Evolutionary conservation across 2,113 vertebrate genomes (phyloP).

Genomic region (Argyrosomus japonicus): DNA sequence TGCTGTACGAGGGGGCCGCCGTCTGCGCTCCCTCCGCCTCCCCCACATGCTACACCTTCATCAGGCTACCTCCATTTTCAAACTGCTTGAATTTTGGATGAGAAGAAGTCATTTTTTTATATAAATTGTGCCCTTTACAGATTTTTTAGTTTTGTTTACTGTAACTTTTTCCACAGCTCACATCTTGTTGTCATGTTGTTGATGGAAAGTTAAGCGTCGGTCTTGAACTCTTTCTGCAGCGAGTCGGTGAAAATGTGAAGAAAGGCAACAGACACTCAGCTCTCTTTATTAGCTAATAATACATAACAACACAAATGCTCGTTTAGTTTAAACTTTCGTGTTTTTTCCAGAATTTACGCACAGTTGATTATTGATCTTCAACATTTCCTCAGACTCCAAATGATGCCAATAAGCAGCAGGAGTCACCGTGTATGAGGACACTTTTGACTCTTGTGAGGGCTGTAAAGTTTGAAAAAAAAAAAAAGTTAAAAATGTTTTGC

Average conservation of each 20-base stretch:
- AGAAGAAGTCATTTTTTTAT: conserved; percentile 27
- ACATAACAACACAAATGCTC: too few species aligned
- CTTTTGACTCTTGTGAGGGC: too few species aligned
- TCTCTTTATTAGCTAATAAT: too few species aligned
- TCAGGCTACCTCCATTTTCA: conserved; percentile 59
- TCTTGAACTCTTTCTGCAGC: conserved; percentile 13
- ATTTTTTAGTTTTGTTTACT: conserved; percentile 26
- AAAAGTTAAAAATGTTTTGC: too few species aligned
- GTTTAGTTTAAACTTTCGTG: too few species aligned
- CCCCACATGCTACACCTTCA: conserved; percentile 25
- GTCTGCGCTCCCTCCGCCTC: not conserved
- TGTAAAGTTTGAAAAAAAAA: too few species aligned
- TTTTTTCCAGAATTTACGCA: too few species aligned
- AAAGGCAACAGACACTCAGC: not conserved
- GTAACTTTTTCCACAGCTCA: not conserved
- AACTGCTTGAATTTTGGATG: conserved; percentile 55
- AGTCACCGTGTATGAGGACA: not conserved
- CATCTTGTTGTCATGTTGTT: not conserved
- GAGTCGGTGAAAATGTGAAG: conserved; percentile 15
- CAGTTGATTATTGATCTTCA: not conserved
- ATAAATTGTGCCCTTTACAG: conserved; percentile 54
- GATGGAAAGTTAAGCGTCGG: not conserved
- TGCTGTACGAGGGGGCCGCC: not conserved
- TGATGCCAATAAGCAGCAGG: not conserved
- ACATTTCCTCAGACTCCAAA: not conserved